phyloP scores from a whole-genome alignment of 2,797 vertebrate species.

The Trichosurus vulpecula region DNA sequence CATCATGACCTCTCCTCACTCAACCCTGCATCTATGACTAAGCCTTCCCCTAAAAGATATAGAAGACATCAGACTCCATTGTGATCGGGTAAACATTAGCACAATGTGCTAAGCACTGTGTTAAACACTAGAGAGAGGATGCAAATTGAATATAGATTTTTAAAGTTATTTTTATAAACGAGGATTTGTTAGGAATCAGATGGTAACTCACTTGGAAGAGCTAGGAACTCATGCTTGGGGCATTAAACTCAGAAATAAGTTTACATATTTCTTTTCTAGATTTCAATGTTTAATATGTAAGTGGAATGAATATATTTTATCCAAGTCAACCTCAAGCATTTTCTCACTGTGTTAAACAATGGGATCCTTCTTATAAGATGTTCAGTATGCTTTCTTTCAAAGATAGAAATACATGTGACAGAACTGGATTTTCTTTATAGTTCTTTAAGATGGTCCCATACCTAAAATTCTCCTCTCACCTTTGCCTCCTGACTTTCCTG shows the following conservation, averaged over 20 bases:
- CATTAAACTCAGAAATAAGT: background rate
- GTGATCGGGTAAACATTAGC: background rate
- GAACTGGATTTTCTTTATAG: background rate
- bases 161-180: background rate
- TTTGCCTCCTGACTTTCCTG: background rate
- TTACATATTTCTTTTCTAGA: background rate
- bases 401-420: background rate
- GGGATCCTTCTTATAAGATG: background rate
- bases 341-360: background rate
- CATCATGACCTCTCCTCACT: background rate
- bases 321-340: background rate
- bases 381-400: background rate
- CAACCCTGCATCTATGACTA: background rate
- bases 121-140: background rate
- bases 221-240: background rate
- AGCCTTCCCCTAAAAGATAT: background rate
- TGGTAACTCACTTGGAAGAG: background rate
- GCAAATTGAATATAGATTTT: background rate
- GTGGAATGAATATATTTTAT: background rate
- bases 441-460: background rate
- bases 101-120: background rate
- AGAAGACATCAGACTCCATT: background rate
- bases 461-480: background rate
- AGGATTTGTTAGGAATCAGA: background rate
- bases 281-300: background rate